Base-by-base conservation (phyloP, 1,140 invertebrate genomes). In the Solen grandis region DNA sequence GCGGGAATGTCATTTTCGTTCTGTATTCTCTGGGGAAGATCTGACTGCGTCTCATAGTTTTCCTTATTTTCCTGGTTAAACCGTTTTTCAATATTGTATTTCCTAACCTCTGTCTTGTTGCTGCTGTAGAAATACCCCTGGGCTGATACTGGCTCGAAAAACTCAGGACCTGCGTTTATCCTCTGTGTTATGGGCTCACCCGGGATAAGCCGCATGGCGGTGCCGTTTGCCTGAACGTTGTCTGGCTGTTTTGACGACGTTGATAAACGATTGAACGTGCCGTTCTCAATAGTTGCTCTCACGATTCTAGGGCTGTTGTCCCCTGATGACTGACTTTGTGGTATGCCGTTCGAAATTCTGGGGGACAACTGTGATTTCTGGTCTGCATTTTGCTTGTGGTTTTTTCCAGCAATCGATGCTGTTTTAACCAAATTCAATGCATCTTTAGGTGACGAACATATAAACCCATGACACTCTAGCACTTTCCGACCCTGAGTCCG, bases 401-500 rank as follows among this genome's bases (percentile, higher is more conserved):
- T 81, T 54, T 84, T 81, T 60, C 89, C 89, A 14, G 88, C 88
- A n/a, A 81, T 80, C 22, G 87, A 88, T 14, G 88, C 88, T 35
- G 72, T 79, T 78, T 88, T 88, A 14, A 92, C 91, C 38, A 92
- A 81, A 31, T 89, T 88, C 73, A 92, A 70, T 19, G 91, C 90
- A 54, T 90, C 89, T 63, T 84, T 80, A 33, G 86, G 78, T 13
- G 86, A 83, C 25, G 98, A 98, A 92, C 98, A 99, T 86, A 99
- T 97, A 92, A 99, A 99, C 33, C 97, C 97, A 93, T 99, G 98
- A 94, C 99, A 99, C 93, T 99, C 99, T 14, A 99, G 94, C 19
- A 99, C 92, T 82, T 99, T 99, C 84, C 99, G 98, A n/a, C 99
- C 98, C 10, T 96, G 97, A 2, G 98, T 99, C 52, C 98, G 80